Evolutionary conservation across 2,113 vertebrate species (phyloP).

Genomic region (Apeltes quadracus): DNA sequence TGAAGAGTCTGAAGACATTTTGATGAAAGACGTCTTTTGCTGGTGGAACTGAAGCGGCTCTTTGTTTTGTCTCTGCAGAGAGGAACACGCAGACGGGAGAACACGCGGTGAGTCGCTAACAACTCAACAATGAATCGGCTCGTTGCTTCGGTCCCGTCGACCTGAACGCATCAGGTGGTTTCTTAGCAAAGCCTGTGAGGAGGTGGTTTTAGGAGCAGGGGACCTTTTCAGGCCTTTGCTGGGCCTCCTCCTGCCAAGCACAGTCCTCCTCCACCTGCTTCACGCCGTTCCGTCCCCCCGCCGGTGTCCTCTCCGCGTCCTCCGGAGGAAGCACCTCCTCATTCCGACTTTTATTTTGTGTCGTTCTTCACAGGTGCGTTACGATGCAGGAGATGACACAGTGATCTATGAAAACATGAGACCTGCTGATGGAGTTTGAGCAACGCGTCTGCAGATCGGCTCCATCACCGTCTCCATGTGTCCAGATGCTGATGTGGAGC

Average conservation of each 20-base stretch:
- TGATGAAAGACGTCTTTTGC: not conserved
- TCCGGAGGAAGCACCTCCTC: no score
- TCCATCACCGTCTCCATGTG: no score
- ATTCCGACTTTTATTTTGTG: not conserved
- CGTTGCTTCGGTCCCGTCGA: no score
- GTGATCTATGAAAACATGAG: constrained; percentile 1
- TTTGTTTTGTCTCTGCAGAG: constrained; percentile 1
- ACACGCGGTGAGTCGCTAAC: not conserved
- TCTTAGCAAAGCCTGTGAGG: no score
- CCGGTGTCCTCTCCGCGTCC: no score
- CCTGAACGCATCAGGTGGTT: no score
- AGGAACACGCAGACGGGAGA: not conserved
- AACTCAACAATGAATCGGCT: not conserved
- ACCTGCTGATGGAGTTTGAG: not conserved
- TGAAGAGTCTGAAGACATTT: constrained; percentile 8
- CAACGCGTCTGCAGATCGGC: not conserved
- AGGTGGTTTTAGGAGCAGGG: no score
- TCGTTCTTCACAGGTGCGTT: not conserved
- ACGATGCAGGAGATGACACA: not conserved
- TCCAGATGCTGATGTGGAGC: no score
- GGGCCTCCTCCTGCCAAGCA: no score
- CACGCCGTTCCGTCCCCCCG: no score
- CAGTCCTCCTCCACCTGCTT: no score
- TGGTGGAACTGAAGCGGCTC: not conserved
- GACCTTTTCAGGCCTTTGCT: no score